Evolutionary conservation across 2,888 invertebrate genomes (phyloP).

Genomic region (Tiliacea aurago): DNA sequence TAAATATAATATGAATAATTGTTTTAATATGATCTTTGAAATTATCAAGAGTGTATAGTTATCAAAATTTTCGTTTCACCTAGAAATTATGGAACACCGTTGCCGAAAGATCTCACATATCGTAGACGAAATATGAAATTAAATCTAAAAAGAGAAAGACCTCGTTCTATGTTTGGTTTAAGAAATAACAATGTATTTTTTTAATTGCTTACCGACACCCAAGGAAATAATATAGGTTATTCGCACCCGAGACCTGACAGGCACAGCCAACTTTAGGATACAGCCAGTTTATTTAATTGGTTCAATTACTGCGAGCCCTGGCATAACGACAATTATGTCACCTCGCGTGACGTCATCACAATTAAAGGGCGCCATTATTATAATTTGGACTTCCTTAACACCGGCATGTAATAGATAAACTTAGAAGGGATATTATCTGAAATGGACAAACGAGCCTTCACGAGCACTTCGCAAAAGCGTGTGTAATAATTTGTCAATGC

Average conservation of each 20-base stretch:
- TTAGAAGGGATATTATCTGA: slow-evolving; percentile 16
- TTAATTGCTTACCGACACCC: slow-evolving; percentile 9
- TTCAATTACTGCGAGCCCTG: slow-evolving; percentile 60
- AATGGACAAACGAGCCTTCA: not conserved
- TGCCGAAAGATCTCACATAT: not conserved
- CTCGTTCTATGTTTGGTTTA: not conserved
- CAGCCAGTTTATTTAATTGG: slow-evolving; percentile 59
- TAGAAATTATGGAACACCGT: not conserved
- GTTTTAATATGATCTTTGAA: not conserved
- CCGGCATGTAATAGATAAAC: slow-evolving; percentile 25
- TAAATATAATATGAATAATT: not conserved
- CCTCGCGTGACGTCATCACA: slow-evolving; percentile 67
- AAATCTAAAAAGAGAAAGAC: not conserved
- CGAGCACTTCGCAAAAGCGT: not conserved
- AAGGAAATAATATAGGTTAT: slow-evolving; percentile 45
- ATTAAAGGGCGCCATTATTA: slow-evolving; percentile 68
- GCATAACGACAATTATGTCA: slow-evolving; percentile 66
- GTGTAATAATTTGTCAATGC: not conserved
- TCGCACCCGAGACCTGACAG: slow-evolving; percentile 13
- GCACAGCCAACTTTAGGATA: slow-evolving; percentile 54
- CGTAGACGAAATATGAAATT: not conserved
- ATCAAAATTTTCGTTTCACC: not conserved
- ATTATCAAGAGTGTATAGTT: not conserved
- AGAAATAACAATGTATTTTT: not conserved
- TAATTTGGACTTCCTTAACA: slow-evolving; percentile 69